Percentiles rank a stretch among this genome's conserved stretches.
Evolutionary conservation across 2,113 vertebrate species (phyloP).

Genomic region (Anser brachyrhynchus): DNA sequence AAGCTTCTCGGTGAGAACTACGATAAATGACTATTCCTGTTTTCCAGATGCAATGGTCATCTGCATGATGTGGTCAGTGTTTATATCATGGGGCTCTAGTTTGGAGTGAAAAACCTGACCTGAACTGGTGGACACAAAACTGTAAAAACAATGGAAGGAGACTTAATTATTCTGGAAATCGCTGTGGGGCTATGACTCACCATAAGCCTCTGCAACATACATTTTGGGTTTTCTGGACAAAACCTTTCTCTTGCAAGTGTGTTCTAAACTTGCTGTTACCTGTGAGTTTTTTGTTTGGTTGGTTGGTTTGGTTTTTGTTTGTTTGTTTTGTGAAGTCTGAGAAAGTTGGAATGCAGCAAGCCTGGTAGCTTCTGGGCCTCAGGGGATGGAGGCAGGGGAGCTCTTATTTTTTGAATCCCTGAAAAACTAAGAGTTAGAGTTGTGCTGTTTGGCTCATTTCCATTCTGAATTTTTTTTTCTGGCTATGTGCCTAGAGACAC

Average conservation of each 20-base stretch:
- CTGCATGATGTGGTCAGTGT: background rate
- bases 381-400: fast-evolving
- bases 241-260: background rate
- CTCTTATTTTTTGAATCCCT: background rate
- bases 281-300: background rate
- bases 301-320: no score
- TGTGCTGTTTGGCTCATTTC: background rate
- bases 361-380: background rate
- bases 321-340: background rate
- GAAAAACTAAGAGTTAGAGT: background rate
- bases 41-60: background rate
- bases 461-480: background rate
- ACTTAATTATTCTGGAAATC: background rate
- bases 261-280: background rate
- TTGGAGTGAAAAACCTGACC: background rate
- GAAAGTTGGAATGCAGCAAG: fast-evolving
- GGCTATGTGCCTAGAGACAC: background rate
- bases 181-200: background rate
- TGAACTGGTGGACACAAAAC: background rate
- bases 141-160: background rate
- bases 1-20: background rate
- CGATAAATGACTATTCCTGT: background rate
- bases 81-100: background rate
- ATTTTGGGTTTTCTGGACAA: background rate
- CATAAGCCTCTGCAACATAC: background rate